phyloP scores from a whole-genome alignment of 2,113 vertebrate species.

The Miniopterus natalensis region DNA sequence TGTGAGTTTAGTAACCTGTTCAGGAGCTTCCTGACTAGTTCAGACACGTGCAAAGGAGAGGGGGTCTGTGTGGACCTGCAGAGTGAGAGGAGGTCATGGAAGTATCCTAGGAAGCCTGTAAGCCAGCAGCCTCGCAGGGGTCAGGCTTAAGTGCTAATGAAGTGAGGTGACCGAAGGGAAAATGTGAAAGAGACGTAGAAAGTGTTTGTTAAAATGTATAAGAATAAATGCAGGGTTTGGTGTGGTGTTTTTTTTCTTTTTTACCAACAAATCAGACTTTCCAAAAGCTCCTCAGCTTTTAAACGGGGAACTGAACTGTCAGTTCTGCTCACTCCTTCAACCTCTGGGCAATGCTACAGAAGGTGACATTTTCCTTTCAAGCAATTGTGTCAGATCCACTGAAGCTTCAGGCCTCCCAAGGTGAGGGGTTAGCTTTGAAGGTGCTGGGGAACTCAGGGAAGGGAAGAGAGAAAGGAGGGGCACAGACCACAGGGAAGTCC shows the following conservation, averaged over 20 bases:
- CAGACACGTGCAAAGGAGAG: not conserved
- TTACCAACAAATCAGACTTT: not conserved
- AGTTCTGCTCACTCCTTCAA: not conserved
- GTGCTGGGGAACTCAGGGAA: not conserved
- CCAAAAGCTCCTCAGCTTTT: not conserved
- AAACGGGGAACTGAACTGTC: not conserved
- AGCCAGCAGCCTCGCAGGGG: not conserved
- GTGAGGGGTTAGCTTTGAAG: too few relatives aligned
- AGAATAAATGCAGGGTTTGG: not conserved
- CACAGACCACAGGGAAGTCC: not conserved
- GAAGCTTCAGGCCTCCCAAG: not conserved
- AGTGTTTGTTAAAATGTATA: not conserved
- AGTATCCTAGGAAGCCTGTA: not conserved
- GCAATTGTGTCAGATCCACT: not conserved
- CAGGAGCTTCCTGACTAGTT: not conserved
- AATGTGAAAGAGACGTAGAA: not conserved
- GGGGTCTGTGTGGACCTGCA: not conserved
- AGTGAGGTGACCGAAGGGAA: not conserved
- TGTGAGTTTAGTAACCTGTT: not conserved
- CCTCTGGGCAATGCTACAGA: not conserved
- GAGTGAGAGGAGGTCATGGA: not conserved
- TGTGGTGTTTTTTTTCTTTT: not conserved
- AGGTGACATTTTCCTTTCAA: not conserved
- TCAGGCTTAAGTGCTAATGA: rapidly evolving
- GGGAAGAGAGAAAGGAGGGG: not conserved